Conservation (phyloP, 1,140 invertebrate species). For the Heliconius himera region DNA sequence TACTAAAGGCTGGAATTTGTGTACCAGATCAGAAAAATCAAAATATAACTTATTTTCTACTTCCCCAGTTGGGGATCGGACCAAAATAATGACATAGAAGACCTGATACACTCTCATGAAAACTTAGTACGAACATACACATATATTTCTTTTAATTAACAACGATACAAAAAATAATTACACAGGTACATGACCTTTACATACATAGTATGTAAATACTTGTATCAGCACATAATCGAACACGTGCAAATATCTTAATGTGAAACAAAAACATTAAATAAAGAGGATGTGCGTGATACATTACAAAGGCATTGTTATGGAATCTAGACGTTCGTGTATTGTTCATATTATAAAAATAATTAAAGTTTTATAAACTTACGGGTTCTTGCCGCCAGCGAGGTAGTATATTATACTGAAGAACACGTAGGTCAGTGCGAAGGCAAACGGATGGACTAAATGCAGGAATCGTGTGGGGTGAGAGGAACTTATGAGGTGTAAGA, state of each 20-base stretch:
- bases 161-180: too few relatives aligned
- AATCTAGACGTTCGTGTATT: slow-evolving; percentile 17
- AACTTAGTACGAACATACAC: too few relatives aligned
- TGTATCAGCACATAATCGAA: not conserved
- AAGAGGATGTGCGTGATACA: slow-evolving; percentile 29
- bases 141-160: too few relatives aligned
- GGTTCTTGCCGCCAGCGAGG: slow-evolving; percentile 86
- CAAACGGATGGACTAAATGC: slow-evolving; percentile 86
- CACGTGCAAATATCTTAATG: slow-evolving; percentile 21
- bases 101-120: too few relatives aligned
- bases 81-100: too few relatives aligned
- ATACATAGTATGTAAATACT: not conserved
- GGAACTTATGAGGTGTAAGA: slow-evolving; percentile 86
- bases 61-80: too few relatives aligned
- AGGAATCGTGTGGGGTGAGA: slow-evolving; percentile 86
- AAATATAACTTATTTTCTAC: too few relatives aligned
- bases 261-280: slow-evolving; percentile 18
- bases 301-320: slow-evolving; percentile 26
- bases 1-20: too few relatives aligned
- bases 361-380: slow-evolving; percentile 65
- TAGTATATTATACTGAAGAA: slow-evolving; percentile 89
- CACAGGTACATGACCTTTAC: not conserved
- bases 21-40: too few relatives aligned
- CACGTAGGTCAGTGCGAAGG: slow-evolving; percentile 84
- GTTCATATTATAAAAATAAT: slow-evolving; percentile 22